Percentiles rank a stretch among this genome's conserved stretches.
Evolutionary conservation across 2,888 invertebrate species (phyloP).

Genomic region (Caenorhabditis imperialis): DNA sequence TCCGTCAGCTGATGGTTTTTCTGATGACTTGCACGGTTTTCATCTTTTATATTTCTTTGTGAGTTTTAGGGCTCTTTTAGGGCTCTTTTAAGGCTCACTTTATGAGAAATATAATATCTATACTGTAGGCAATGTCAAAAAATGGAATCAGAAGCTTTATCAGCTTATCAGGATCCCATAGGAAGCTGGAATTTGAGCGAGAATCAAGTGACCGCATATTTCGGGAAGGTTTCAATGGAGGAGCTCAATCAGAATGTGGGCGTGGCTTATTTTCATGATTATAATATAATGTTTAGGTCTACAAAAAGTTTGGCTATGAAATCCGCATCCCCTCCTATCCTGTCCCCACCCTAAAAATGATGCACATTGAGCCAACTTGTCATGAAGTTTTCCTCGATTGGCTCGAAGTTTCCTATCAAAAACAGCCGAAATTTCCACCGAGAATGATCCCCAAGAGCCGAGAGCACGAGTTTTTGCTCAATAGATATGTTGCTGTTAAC

Average conservation of each 20-base stretch:
- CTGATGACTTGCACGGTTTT: too few species aligned
- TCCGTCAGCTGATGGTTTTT: too few species aligned
- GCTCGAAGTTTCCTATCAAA: not conserved
- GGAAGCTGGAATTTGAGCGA: too few species aligned
- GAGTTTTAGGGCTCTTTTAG: too few species aligned
- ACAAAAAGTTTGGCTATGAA: conserved; percentile 4
- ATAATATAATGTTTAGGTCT: not conserved
- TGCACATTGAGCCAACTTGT: not conserved
- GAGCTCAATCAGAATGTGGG: not conserved
- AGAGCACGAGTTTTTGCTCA: not conserved
- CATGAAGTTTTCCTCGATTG: not conserved
- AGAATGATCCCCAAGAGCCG: not conserved
- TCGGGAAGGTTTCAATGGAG: not conserved
- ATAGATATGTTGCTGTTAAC: not conserved
- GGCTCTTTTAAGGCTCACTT: too few species aligned
- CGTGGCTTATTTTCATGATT: not conserved
- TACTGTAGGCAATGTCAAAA: too few species aligned
- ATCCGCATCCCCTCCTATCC: not conserved
- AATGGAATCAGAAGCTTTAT: too few species aligned
- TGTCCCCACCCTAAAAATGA: not conserved
- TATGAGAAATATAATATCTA: too few species aligned
- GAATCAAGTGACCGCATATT: too few species aligned
- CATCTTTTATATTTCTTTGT: too few species aligned
- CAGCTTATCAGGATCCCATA: too few species aligned
- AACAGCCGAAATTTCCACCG: not conserved